Evolutionary conservation across 2,113 vertebrate species (phyloP).

Genomic region (Tenebrosternarchus preto): DNA sequence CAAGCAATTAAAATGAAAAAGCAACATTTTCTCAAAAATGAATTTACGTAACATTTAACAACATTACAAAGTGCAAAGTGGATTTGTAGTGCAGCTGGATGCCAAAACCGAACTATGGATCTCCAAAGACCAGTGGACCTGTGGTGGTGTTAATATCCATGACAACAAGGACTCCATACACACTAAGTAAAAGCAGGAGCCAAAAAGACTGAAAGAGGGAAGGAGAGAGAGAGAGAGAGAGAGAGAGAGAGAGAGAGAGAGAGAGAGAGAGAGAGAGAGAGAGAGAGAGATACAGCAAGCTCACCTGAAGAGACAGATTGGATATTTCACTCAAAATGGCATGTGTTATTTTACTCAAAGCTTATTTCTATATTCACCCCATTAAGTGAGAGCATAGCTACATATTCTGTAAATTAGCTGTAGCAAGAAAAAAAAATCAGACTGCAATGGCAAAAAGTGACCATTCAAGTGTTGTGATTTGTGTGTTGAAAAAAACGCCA

Average conservation of each 20-base stretch:
- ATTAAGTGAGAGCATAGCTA: no score
- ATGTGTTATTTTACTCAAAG: background rate
- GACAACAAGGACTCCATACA: background rate
- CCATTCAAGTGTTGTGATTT: background rate
- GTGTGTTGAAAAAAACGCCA: background rate
- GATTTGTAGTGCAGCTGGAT: background rate
- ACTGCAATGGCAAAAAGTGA: background rate
- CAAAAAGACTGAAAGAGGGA: background rate
- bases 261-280: slow-evolving; percentile 5
- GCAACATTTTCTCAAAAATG: background rate
- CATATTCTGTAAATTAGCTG: background rate
- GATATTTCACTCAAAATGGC: background rate
- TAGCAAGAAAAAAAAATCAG: background rate
- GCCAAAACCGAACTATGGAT: background rate
- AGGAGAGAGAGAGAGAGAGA: background rate
- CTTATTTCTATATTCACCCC: background rate
- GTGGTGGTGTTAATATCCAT: background rate
- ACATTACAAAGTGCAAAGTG: background rate
- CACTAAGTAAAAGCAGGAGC: slow-evolving; percentile 9
- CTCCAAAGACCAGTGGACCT: background rate
- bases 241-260: background rate
- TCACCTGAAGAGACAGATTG: background rate
- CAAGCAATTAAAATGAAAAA: background rate
- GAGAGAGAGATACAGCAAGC: background rate
- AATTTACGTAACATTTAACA: no score